Evolutionary conservation across 2,888 invertebrate genomes (phyloP), one percentile per base, ranked within the genome.

Genomic region (Pocota personata): DNA sequence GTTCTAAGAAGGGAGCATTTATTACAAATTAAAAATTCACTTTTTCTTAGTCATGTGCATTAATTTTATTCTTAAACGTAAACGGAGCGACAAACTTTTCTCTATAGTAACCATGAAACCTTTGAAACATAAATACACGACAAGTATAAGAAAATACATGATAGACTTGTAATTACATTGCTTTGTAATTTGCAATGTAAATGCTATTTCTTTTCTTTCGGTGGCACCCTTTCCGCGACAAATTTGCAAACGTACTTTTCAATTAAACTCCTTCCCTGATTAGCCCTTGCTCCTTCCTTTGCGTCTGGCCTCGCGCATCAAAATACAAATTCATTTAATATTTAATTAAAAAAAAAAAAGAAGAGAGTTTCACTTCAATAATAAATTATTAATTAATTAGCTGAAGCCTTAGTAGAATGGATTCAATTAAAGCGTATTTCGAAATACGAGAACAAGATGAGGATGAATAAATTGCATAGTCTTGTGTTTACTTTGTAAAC

Each of bases 281-380:
- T 73, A 73, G 73, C 14, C 40, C 30, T 46, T 35, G 48, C 48
- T 2, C n/a, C 30, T 16, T 35, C 21, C 7, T n/a, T n/a, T n/a
- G n/a, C n/a, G n/a, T n/a, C n/a, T n/a, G n/a, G 12, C 12, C 12
- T n/a, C 4, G 32, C 10, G 30, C 21, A 66, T 46, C 57, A 16
- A 35, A 76, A 48, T 46, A 58, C 67, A 58, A 62, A 69, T 76
- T 62, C 58, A 69, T 69, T 69, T 77, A 50, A 69, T 77, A 52
- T 69, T 77, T 69, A 77, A 77, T 77, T 77, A 69, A 77, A 76
- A 69, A 55, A 50, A 30, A 43, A 52, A 69, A 77, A 76, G 62
- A 55, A 50, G 37, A 43, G 60, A 60, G 60, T 60, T 67, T 52
- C 69, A 48, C 24, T 67, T 50, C 32, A 69, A 52, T 69, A 69